phyloP scores from a whole-genome alignment of 2,797 vertebrate genomes.

The Neopelma chrysocephalum region DNA sequence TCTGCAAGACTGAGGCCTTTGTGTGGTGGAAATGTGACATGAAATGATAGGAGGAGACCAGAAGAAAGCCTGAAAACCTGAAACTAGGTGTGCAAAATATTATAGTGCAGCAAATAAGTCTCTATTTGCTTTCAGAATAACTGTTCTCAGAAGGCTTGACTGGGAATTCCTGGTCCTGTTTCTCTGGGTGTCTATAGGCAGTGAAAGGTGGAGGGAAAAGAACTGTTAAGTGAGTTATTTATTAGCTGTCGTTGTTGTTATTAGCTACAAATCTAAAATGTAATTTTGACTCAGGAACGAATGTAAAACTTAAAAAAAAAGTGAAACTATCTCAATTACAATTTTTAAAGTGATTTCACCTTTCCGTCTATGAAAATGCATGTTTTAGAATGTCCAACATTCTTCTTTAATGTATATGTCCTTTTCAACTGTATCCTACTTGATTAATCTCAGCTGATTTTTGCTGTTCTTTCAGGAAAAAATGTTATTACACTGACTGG shows the following conservation, averaged over 20 bases:
- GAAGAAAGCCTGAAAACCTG: background rate
- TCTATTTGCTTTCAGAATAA: background rate
- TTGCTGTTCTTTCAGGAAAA: slow-evolving; percentile 87
- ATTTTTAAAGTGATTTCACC: background rate
- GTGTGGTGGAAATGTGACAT: background rate
- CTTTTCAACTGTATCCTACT: slow-evolving; percentile 9
- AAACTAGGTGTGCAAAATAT: background rate
- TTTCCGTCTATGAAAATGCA: background rate
- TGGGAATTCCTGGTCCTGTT: background rate
- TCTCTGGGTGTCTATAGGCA: background rate
- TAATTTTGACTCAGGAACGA: background rate
- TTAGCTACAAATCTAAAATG: background rate
- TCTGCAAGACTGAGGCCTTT: background rate
- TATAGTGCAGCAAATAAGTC: background rate
- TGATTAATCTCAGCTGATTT: slow-evolving; percentile 63
- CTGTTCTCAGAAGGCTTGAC: background rate
- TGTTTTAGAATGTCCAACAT: background rate
- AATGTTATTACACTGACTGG: slow-evolving; percentile 95
- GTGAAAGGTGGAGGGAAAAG: background rate
- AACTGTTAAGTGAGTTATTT: background rate
- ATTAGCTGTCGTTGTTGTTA: background rate
- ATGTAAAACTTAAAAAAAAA: background rate
- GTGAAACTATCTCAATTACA: background rate
- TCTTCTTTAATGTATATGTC: background rate
- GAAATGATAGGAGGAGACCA: background rate